A percentile compares a stretch with the other conserved stretches of the same genome.
phyloP scores from a whole-genome alignment of 2,113 vertebrate genomes.

The Eulemur macaco region DNA sequence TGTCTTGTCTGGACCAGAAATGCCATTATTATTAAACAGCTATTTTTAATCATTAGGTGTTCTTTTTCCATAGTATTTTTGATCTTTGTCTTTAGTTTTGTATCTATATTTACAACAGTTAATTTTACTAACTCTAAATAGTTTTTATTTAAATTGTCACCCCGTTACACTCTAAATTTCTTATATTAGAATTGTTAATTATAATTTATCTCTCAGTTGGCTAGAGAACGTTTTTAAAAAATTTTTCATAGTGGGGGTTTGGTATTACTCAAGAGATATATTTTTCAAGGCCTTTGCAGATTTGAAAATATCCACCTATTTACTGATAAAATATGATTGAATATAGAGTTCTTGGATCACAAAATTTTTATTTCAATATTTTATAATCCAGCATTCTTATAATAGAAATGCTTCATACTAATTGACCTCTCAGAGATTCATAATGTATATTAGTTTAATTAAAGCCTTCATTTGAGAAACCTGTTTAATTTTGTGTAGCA shows the following conservation, averaged over 20 bases:
- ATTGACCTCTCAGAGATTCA: neutral
- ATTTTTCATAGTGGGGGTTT: neutral
- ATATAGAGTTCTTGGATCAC: neutral
- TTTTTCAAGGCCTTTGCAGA: neutral
- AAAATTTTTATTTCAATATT: neutral
- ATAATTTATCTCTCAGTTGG: neutral
- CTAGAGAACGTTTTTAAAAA: neutral
- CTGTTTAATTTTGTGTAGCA: neutral
- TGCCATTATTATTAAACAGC: neutral
- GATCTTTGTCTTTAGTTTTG: neutral
- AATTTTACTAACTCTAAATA: neutral
- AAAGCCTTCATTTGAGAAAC: constrained; percentile 1
- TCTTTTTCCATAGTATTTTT: neutral
- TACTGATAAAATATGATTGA: neutral
- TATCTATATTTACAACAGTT: neutral
- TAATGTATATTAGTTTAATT: neutral
- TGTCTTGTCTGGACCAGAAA: neutral
- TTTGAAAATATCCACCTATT: neutral
- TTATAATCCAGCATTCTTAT: neutral
- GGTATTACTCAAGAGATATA: neutral
- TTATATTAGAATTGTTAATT: constrained; percentile 1
- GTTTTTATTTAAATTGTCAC: neutral
- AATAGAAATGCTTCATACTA: neutral
- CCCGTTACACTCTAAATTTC: neutral
- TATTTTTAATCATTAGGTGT: neutral